These are phyloP conservation scores for Lethenteron camtschaticum DNA, from an alignment of 2,113 vertebrate genomes.

Conservation along the genomic window DNA sequence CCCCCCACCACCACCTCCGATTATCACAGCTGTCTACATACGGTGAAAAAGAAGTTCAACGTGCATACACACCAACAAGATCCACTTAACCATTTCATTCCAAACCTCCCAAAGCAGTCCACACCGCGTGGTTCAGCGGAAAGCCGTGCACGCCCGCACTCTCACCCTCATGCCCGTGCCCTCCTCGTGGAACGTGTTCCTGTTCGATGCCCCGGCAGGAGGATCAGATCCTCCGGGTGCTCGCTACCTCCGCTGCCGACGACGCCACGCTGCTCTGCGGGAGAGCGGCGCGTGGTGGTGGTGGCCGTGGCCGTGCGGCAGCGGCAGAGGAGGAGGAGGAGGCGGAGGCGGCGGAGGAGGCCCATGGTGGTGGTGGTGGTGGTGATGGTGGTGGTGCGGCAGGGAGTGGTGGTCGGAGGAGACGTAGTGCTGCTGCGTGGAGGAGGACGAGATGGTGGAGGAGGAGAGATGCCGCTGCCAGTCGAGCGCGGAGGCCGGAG, in stretches of 20 bases:
- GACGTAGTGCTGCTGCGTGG: neutral
- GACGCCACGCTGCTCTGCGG: constrained; percentile 81
- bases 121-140: too few species aligned
- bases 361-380: neutral
- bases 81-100: too few species aligned
- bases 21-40: too few species aligned
- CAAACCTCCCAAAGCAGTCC: too few species aligned
- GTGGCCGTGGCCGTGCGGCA: constrained; percentile 28
- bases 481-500: constrained; percentile 10
- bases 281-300: constrained; percentile 72
- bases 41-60: too few species aligned
- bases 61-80: too few species aligned
- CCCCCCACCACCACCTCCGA: too few species aligned
- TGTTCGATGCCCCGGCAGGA: constrained; percentile 24
- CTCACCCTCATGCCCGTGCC: constrained; percentile 79
- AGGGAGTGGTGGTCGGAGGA: neutral
- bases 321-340: neutral
- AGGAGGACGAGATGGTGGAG: too few species aligned
- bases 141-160: neutral
- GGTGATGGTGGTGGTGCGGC: neutral
- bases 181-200: constrained; percentile 76
- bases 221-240: constrained; percentile 47
- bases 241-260: constrained; percentile 40
- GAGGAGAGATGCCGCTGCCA: too few species aligned
- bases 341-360: neutral